Conservation (phyloP, 2,888 invertebrate species). For the Scaptodrosophila latifasciaeformis region DNA sequence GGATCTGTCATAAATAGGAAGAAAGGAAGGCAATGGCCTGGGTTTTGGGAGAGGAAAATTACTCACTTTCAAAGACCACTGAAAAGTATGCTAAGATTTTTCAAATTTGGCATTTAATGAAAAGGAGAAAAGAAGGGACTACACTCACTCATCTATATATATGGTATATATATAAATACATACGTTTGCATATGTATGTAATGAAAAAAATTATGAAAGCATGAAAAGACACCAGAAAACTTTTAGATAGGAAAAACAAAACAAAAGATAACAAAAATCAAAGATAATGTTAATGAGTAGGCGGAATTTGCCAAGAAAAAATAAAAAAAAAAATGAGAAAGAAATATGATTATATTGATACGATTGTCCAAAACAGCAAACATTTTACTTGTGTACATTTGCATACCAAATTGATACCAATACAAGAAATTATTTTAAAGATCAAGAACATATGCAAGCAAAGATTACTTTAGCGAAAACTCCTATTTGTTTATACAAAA, state of each 20-base stretch:
- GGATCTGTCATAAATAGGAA: no score
- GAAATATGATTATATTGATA: no score
- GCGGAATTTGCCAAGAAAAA: constrained; percentile 30
- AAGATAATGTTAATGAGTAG: not conserved
- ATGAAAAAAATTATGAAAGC: no score
- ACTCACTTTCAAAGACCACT: no score
- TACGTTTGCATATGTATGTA: no score
- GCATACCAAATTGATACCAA: no score
- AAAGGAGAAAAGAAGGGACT: not conserved
- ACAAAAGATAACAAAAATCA: not conserved
- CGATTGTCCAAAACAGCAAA: constrained; percentile 22
- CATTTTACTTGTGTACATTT: constrained; percentile 25
- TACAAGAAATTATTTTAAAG: no score
- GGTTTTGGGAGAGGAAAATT: no score
- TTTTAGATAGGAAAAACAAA: constrained; percentile 65
- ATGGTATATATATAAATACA: not conserved
- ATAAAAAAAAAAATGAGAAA: no score
- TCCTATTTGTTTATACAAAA: constrained; percentile 38
- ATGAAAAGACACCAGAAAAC: constrained; percentile 27
- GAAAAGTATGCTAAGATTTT: no score
- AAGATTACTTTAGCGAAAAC: constrained; percentile 44
- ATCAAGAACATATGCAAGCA: constrained; percentile 28
- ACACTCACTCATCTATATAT: not conserved
- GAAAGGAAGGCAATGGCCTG: no score
- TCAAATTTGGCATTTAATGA: not conserved